These are phyloP conservation scores for Ectemnius cavifrons DNA, from an alignment of 2,888 invertebrate species.

Conservation along the genomic window DNA sequence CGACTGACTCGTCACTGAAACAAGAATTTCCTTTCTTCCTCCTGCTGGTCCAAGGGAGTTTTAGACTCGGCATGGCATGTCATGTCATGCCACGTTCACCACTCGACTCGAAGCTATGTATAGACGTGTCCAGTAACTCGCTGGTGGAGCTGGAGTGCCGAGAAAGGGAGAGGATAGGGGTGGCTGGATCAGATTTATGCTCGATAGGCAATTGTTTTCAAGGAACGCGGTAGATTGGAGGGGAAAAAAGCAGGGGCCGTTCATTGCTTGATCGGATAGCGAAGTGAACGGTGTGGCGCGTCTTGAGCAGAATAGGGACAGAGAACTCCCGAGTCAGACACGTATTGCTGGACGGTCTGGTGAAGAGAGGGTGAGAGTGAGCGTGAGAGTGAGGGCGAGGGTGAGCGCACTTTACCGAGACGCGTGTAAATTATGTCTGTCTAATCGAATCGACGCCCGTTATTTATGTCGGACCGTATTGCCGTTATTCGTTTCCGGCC, in stretches of 20 bases:
- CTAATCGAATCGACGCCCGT: conserved; percentile 72
- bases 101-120: neutral
- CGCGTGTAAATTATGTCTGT: conserved; percentile 70
- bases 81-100: neutral
- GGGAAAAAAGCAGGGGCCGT: conserved; percentile 17
- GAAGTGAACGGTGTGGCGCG: neutral
- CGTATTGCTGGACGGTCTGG: neutral
- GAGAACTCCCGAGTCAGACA: no score
- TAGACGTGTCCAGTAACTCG: neutral
- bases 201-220: conserved; percentile 69
- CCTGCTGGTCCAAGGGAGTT: conserved; percentile 20
- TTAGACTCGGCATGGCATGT: conserved; percentile 30
- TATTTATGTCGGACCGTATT: conserved; percentile 75
- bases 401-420: conserved; percentile 34
- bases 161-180: conserved; percentile 16
- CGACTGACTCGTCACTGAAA: no score
- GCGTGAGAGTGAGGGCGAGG: conserved; percentile 18
- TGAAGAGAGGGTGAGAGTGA: neutral
- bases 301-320: no score
- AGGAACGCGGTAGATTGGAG: conserved; percentile 58
- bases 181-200: conserved; percentile 60
- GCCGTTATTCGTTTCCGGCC: conserved; percentile 59
- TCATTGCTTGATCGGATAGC: neutral
- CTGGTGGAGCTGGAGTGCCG: neutral
- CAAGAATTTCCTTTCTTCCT: no score